These are phyloP conservation scores for Phylloscopus collybita DNA, from an alignment of 2,797 vertebrate genomes.

Conservation along the genomic window DNA sequence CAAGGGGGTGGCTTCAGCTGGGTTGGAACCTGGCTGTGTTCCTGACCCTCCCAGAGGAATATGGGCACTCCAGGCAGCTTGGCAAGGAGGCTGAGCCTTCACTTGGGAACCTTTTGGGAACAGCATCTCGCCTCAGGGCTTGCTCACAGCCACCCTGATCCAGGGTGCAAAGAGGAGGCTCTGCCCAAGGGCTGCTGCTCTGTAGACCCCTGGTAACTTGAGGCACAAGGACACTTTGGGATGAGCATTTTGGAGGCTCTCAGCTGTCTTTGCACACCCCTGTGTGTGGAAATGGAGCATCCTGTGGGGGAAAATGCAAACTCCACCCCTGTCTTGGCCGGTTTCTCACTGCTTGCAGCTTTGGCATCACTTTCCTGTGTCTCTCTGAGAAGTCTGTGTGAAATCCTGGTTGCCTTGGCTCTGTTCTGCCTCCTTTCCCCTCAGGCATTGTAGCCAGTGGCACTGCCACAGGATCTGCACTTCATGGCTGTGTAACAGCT, in stretches of 20 bases:
- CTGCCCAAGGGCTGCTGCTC: background rate
- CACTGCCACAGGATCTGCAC: background rate
- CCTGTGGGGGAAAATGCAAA: background rate
- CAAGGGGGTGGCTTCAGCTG: background rate
- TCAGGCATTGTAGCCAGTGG: rapidly evolving
- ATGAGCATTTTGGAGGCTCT: background rate
- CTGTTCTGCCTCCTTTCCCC: background rate
- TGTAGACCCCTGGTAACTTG: background rate
- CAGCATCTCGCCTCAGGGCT: background rate
- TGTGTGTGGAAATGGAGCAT: background rate
- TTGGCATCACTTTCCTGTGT: background rate
- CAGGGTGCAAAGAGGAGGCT: background rate
- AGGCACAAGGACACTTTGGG: background rate
- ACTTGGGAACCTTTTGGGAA: background rate
- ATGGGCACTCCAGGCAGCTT: background rate
- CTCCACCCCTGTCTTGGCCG: background rate
- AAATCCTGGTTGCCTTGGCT: background rate
- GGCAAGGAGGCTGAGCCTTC: background rate
- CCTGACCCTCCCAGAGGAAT: background rate
- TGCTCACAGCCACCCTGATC: background rate
- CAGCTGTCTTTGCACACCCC: background rate
- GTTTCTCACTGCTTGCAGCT: background rate
- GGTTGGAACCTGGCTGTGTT: background rate
- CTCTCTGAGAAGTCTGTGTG: background rate
- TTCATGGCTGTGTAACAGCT: background rate